A percentile compares a stretch with the other conserved stretches of the same genome.
phyloP scores from a whole-genome alignment of 2,797 vertebrate genomes.

The Peromyscus nudipes region DNA sequence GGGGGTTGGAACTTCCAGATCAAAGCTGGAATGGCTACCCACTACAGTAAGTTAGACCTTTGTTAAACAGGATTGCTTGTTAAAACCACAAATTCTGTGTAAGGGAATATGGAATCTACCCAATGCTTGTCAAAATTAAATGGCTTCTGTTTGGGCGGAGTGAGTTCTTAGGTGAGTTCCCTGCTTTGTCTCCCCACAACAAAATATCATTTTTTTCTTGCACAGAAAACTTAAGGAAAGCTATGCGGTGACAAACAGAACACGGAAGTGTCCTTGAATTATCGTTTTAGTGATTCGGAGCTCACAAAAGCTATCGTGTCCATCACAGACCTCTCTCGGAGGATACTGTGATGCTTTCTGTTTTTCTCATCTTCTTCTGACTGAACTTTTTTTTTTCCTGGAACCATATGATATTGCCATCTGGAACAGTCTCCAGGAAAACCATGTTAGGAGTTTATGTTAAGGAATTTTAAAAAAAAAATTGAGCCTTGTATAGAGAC shows the following conservation, averaged over 20 bases:
- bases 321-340: background rate
- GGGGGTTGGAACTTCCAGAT: no score
- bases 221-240: background rate
- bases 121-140: conserved; percentile 10
- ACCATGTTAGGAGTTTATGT: background rate
- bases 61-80: background rate
- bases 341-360: background rate
- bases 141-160: background rate
- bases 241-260: background rate
- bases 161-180: background rate
- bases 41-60: background rate
- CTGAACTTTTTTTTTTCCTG: background rate
- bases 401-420: background rate
- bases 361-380: background rate
- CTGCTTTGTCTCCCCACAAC: background rate
- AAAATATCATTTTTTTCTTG: background rate
- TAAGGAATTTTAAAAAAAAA: background rate
- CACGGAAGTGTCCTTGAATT: background rate
- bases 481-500: background rate
- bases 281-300: background rate
- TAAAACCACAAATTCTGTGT: background rate
- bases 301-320: background rate
- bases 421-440: background rate
- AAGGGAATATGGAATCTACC: background rate
- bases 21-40: no score